Evolutionary conservation across 2,888 invertebrate species (phyloP).

Genomic region (Lamellibrachia columna): DNA sequence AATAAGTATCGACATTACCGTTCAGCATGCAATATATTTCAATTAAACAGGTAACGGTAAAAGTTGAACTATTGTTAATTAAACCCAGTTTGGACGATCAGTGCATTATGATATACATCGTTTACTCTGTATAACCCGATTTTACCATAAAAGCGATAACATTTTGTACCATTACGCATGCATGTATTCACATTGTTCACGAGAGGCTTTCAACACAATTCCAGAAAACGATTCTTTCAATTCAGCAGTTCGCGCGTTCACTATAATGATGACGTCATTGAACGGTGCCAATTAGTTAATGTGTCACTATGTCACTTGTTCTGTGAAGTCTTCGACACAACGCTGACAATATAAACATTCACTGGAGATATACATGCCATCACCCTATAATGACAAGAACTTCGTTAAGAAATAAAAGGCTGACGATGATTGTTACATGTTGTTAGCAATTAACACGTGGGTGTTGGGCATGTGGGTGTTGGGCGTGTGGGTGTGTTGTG

Average conservation of each 20-base stretch:
- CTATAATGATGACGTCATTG: background rate
- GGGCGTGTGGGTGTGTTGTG: too few relatives aligned
- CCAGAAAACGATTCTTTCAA: background rate
- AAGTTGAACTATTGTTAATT: too few relatives aligned
- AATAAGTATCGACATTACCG: too few relatives aligned
- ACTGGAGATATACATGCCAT: background rate
- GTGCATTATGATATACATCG: too few relatives aligned
- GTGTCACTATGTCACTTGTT: background rate
- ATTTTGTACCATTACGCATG: too few relatives aligned
- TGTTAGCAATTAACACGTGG: background rate
- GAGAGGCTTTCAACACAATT: background rate
- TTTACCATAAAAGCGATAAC: too few relatives aligned
- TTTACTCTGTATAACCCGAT: too few relatives aligned
- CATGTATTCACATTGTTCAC: too few relatives aligned
- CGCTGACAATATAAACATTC: background rate
- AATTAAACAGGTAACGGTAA: too few relatives aligned
- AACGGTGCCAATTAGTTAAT: background rate
- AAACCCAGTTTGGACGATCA: too few relatives aligned
- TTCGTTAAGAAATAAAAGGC: background rate
- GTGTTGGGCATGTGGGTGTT: background rate
- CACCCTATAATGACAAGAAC: background rate
- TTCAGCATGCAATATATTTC: too few relatives aligned
- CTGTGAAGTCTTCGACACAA: background rate
- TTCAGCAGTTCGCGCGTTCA: background rate
- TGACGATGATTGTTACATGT: background rate